Conservation (phyloP, 2,797 vertebrate genomes). For the Etheostoma nigrum region DNA sequence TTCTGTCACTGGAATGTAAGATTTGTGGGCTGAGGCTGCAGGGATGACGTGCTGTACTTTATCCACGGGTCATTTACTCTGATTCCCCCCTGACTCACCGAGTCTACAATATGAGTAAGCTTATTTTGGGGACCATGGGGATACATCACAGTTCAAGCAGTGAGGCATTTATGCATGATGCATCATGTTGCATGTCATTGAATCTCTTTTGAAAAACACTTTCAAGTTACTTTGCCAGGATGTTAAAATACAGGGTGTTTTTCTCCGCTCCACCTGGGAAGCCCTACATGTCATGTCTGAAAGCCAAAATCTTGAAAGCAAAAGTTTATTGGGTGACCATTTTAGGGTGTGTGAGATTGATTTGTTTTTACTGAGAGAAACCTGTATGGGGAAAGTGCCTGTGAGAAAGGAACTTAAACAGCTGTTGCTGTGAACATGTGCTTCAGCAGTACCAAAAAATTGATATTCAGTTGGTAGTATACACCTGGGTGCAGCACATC, state of each 20-base stretch:
- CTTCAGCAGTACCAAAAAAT: neutral
- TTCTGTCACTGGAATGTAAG: constrained; percentile 49
- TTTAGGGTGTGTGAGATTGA: constrained; percentile 28
- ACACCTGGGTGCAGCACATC: constrained; percentile 1
- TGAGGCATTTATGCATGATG: constrained; percentile 55
- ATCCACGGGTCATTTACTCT: constrained; percentile 70
- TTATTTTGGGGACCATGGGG: constrained; percentile 61
- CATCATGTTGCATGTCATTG: constrained; percentile 62
- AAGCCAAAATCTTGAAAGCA: constrained; percentile 56
- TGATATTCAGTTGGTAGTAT: constrained; percentile 2
- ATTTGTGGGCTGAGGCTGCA: constrained; percentile 53
- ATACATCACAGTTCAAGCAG: constrained; percentile 53
- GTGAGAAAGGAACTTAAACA: constrained; percentile 14
- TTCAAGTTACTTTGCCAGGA: constrained; percentile 17
- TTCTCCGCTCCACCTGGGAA: constrained; percentile 38
- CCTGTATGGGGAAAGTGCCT: constrained; percentile 7
- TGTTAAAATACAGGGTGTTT: constrained; percentile 58
- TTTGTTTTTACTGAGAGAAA: constrained; percentile 53
- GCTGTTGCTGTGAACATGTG: neutral
- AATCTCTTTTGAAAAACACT: constrained; percentile 53
- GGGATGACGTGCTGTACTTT: constrained; percentile 68
- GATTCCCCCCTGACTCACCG: constrained; percentile 66
- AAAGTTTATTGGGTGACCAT: constrained; percentile 47
- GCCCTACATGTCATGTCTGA: constrained; percentile 56
- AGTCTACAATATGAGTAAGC: constrained; percentile 62